These are phyloP conservation scores for Epizoanthus fatuus DNA, from an alignment of 92 coral and sea anemone species.

Conservation along the genomic window DNA sequence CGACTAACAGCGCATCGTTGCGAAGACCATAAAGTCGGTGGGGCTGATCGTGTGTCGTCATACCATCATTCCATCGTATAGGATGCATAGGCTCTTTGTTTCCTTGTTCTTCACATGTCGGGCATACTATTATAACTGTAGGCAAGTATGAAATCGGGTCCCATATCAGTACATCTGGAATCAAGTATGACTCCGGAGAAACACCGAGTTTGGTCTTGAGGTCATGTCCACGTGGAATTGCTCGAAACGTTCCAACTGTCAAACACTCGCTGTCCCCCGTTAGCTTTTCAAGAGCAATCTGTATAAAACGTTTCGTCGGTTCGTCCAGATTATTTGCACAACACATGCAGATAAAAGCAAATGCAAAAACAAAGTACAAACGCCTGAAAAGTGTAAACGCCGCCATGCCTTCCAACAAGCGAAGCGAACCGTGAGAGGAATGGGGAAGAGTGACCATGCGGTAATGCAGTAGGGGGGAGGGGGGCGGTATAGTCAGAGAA, in stretches of 20 bases:
- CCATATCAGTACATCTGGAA: constrained; percentile 53
- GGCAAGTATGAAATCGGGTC: constrained; percentile 44
- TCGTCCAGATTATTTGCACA: constrained; percentile 28
- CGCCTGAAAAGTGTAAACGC: constrained; percentile 19
- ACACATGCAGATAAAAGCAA: constrained; percentile 35
- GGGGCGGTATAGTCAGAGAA: not conserved
- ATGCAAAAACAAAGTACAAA: constrained; percentile 34
- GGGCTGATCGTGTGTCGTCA: constrained; percentile 51
- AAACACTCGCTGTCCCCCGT: constrained; percentile 4
- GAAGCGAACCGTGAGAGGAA: constrained; percentile 9
- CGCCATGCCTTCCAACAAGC: constrained; percentile 42
- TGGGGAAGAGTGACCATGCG: constrained; percentile 7
- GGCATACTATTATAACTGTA: constrained; percentile 13
- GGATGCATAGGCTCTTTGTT: constrained; percentile 28
- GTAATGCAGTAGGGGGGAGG: not conserved
- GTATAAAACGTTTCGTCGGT: constrained; percentile 41
- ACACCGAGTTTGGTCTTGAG: constrained; percentile 31
- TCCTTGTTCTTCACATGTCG: constrained; percentile 18
- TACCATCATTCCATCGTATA: constrained; percentile 61
- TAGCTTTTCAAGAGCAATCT: constrained; percentile 34
- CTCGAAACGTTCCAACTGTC: constrained; percentile 26
- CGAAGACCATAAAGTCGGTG: constrained; percentile 59
- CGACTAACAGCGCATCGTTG: constrained; percentile 54
- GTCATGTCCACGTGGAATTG: no score
- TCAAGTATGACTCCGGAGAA: constrained; percentile 18